Conservation (phyloP, 2,888 invertebrate species). For the Melieria omissa region DNA sequence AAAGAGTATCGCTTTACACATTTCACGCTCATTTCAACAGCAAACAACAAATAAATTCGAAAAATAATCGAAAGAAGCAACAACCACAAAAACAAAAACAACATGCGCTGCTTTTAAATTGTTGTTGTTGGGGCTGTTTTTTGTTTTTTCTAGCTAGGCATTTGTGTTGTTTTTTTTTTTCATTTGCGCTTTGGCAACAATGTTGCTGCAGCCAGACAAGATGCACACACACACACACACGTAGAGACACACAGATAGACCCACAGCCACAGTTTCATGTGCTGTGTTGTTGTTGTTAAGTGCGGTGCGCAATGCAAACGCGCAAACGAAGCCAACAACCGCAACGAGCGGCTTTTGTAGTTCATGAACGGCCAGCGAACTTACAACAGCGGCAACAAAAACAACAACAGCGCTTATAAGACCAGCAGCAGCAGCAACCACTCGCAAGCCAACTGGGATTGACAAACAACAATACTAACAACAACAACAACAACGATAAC, state of each 20-base stretch:
- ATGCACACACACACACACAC: no score
- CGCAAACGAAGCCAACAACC: slow-evolving; percentile 42
- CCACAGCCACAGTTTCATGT: not conserved
- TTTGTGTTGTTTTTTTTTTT: slow-evolving; percentile 17
- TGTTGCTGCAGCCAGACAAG: not conserved
- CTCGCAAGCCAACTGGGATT: no score
- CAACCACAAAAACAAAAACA: not conserved
- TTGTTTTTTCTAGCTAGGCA: not conserved
- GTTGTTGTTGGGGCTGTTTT: no score
- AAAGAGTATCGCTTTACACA: not conserved
- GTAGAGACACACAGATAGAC: no score
- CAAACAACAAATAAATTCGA: not conserved
- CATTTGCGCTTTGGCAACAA: not conserved
- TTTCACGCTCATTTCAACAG: not conserved
- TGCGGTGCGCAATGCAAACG: slow-evolving; percentile 22
- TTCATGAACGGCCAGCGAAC: slow-evolving; percentile 49
- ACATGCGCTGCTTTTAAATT: no score
- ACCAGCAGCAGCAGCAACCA: slow-evolving; percentile 10
- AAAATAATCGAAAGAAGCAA: no score
- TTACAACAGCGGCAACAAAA: slow-evolving; percentile 38
- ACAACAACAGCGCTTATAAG: slow-evolving; percentile 5
- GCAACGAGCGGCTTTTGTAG: slow-evolving; percentile 48
- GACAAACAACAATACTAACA: slow-evolving; percentile 14
- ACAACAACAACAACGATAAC: slow-evolving; percentile 17
- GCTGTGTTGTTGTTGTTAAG: not conserved